These are phyloP conservation scores for Argynnis bischoffii DNA, from an alignment of 2,888 invertebrate species.

Conservation along the genomic window DNA sequence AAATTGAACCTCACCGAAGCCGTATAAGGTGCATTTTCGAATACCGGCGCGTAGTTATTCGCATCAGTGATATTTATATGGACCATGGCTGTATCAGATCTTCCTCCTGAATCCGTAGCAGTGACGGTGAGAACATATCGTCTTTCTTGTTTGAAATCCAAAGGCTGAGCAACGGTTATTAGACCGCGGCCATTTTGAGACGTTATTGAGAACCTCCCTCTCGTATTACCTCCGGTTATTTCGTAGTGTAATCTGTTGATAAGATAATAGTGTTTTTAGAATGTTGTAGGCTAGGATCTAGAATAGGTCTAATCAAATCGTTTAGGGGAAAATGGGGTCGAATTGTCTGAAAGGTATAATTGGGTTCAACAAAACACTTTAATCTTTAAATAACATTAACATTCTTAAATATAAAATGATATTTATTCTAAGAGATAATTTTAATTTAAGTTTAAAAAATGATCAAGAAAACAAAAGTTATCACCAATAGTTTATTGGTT, in stretches of 20 bases:
- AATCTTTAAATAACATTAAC: too few relatives aligned
- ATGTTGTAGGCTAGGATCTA: neutral
- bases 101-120: slow-evolving; percentile 94
- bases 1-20: slow-evolving; percentile 83
- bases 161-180: slow-evolving; percentile 92
- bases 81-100: slow-evolving; percentile 93
- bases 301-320: neutral
- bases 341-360: too few relatives aligned
- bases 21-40: slow-evolving; percentile 96
- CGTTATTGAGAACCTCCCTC: slow-evolving; percentile 94
- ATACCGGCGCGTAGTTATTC: slow-evolving; percentile 96
- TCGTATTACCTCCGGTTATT: slow-evolving; percentile 91
- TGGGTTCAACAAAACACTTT: too few relatives aligned
- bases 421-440: too few relatives aligned
- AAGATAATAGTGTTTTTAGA: slow-evolving; percentile 4
- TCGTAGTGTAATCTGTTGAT: slow-evolving; percentile 88
- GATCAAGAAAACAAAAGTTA: too few relatives aligned
- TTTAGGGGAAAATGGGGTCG: too few relatives aligned
- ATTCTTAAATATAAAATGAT: too few relatives aligned
- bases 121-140: slow-evolving; percentile 92
- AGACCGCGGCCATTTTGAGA: slow-evolving; percentile 94
- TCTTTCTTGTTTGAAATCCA: slow-evolving; percentile 96
- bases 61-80: slow-evolving; percentile 97
- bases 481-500: too few relatives aligned
- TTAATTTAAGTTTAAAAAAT: too few relatives aligned